Conservation (phyloP, 2,888 invertebrate species). For the Trisateles emortualis region DNA sequence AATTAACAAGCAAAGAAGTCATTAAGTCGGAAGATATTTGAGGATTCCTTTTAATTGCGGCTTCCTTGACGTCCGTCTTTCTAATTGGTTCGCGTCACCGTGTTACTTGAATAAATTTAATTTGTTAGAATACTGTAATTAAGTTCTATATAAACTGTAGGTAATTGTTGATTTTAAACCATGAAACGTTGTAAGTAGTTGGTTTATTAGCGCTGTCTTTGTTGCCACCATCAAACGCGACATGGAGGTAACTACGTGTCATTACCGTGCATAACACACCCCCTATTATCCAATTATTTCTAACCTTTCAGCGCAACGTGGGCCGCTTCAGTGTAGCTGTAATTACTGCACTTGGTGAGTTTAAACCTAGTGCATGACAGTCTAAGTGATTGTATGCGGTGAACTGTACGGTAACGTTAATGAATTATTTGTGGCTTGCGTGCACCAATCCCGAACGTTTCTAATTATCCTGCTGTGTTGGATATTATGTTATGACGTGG, state of each 20-base stretch:
- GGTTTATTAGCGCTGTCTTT: conserved; percentile 34
- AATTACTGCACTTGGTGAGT: conserved; percentile 74
- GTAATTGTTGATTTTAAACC: conserved; percentile 15
- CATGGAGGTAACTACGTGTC: conserved; percentile 68
- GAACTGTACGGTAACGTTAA: conserved; percentile 68
- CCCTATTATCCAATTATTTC: conserved; percentile 84
- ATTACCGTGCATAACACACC: conserved; percentile 76
- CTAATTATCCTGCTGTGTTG: conserved; percentile 67
- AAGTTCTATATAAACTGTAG: conserved; percentile 21
- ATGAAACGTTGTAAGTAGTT: conserved; percentile 11
- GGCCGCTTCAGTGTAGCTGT: conserved; percentile 66
- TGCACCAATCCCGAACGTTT: conserved; percentile 64
- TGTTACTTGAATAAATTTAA: conserved; percentile 76
- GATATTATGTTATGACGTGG: conserved; percentile 62
- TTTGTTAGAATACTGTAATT: conserved; percentile 58
- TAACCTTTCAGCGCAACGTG: conserved; percentile 83
- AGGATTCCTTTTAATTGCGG: conserved; percentile 85
- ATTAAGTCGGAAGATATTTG: conserved; percentile 85
- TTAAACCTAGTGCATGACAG: conserved; percentile 82
- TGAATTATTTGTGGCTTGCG: conserved; percentile 85
- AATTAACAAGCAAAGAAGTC: conserved; percentile 87
- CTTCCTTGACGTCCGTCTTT: conserved; percentile 78
- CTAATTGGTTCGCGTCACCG: conserved; percentile 83
- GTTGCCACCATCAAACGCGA: conserved; percentile 51
- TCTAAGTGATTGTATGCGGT: conserved; percentile 82